These are phyloP conservation scores for Pycnomerus fuliginosus DNA, from an alignment of 2,888 invertebrate species.

Conservation along the genomic window DNA sequence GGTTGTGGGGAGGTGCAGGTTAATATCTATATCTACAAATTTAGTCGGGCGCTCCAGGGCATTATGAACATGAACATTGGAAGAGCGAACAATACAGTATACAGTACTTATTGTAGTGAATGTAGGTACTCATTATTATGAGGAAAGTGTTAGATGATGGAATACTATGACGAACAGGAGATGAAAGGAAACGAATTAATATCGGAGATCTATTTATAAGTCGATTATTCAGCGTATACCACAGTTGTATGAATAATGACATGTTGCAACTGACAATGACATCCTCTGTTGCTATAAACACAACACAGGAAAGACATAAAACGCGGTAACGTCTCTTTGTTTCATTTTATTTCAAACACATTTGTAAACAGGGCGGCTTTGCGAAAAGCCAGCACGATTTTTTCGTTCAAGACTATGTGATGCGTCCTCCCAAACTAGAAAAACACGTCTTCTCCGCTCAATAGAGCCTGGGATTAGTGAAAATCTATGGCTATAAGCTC, in stretches of 20 bases:
- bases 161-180: background rate
- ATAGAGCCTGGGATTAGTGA: background rate
- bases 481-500: slow-evolving; percentile 1
- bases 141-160: background rate
- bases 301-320: slow-evolving; percentile 10
- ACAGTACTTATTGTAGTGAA: too few species aligned
- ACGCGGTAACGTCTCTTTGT: slow-evolving; percentile 8
- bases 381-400: slow-evolving; percentile 2
- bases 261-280: slow-evolving; percentile 5
- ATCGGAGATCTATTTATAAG: background rate
- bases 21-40: too few species aligned
- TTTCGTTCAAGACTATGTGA: slow-evolving; percentile 5
- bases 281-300: slow-evolving; percentile 1
- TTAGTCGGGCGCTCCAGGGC: too few species aligned
- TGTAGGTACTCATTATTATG: too few species aligned
- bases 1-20: too few species aligned
- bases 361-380: slow-evolving; percentile 8
- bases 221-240: background rate
- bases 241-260: background rate
- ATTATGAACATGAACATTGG: too few species aligned
- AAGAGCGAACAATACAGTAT: too few species aligned
- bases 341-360: slow-evolving; percentile 9
- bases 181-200: background rate
- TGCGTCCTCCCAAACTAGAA: background rate
- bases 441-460: slow-evolving; percentile 5